These are phyloP conservation scores for Takifugu bimaculatus DNA, from an alignment of 2,113 vertebrate genomes.

Conservation along the genomic window DNA sequence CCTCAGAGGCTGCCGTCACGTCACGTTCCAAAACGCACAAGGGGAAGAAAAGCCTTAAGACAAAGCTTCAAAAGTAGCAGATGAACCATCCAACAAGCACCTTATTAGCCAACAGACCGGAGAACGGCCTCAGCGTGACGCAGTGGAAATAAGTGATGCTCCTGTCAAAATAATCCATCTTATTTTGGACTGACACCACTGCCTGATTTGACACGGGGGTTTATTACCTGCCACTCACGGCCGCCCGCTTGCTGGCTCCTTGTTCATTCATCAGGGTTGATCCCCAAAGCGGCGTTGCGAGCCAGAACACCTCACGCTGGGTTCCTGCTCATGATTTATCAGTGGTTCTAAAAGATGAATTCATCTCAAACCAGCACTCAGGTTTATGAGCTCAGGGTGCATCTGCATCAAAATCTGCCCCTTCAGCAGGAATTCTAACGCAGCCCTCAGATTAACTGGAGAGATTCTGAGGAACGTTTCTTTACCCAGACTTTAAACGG, in stretches of 20 bases:
- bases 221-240: slow-evolving; percentile 52
- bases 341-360: too few relatives aligned
- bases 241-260: slow-evolving; percentile 18
- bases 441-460: too few relatives aligned
- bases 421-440: too few relatives aligned
- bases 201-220: slow-evolving; percentile 23
- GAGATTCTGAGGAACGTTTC: too few relatives aligned
- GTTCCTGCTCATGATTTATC: too few relatives aligned
- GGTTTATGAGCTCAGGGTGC: too few relatives aligned
- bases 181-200: slow-evolving; percentile 33
- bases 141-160: slow-evolving; percentile 26
- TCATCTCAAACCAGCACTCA: too few relatives aligned
- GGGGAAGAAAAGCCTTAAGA: slow-evolving; percentile 18
- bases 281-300: slow-evolving; percentile 18
- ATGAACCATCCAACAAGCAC: slow-evolving; percentile 6
- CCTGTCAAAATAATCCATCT: slow-evolving; percentile 52
- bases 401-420: background rate
- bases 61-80: slow-evolving; percentile 23
- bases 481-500: too few relatives aligned
- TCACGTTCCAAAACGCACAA: slow-evolving; percentile 3
- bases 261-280: slow-evolving; percentile 27
- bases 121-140: slow-evolving; percentile 23
- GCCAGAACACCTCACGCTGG: background rate
- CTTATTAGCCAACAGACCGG: slow-evolving; percentile 34
- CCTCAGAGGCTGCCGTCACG: slow-evolving; percentile 9